Base-by-base conservation (phyloP, 2,113 vertebrate species). In the Thermophis baileyi region DNA sequence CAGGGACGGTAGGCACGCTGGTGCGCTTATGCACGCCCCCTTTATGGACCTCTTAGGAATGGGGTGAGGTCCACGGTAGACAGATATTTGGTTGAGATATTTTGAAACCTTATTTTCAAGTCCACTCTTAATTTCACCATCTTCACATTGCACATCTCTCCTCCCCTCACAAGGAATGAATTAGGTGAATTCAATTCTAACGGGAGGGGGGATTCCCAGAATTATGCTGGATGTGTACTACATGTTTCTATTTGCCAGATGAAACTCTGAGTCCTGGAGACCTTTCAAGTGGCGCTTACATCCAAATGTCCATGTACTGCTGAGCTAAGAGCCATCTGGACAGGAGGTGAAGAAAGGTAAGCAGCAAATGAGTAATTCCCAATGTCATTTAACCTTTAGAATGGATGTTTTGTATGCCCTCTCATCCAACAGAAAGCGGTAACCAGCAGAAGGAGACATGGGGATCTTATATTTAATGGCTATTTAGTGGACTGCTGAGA, bases 401-500 rank as follows among this genome's bases (percentile, higher is more conserved):
- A 96, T 96, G 96, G 95, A 89, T 0, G 93, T 95, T 94, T 85
- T 89, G 90, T 95, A 91, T 93, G 93, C 94, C 91, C 89, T 93
- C 90, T 60, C 92, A 95, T 94, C 40, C 91, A 94, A 90, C 95
- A 95, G 94, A 90, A 95, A 93, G 92, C 92, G 93, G 44, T 51
- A 55, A 95, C 89, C 93, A 95, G 94, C 92, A 95, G 91, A 93
- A 93, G 95, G 96, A 96, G 96, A 97, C 96, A 96, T 92, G 95
- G 95, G 96, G 93, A 94, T 90, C 69, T 87, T 94, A 81, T 92
- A 94, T 49, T 16, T 97, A 95, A 95, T 92, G 91, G 94, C 96
- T 93, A 55, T 92, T 96, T 96, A 96, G 95, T 93, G 96, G 87
- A 92, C 95, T 94, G 94, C 95, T 96, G 95, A 30, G 95, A 94